Evolutionary conservation across 2,888 invertebrate species (phyloP).

Genomic region (Amphimallon solstitiale): DNA sequence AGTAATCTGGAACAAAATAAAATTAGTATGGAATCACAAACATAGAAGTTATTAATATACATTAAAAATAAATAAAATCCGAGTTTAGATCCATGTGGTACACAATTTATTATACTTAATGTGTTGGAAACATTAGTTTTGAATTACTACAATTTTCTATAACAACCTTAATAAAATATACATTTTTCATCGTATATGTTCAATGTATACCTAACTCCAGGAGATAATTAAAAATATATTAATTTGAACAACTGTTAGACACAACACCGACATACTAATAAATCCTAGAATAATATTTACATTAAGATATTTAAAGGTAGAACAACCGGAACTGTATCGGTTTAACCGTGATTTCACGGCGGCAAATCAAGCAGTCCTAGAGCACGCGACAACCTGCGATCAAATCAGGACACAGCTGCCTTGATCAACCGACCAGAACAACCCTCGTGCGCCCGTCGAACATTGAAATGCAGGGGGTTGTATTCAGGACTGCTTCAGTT

Average conservation of each 20-base stretch:
- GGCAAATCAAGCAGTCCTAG: slow-evolving; percentile 44
- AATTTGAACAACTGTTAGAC: neutral
- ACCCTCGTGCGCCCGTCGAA: slow-evolving; percentile 53
- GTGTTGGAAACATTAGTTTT: too few species aligned
- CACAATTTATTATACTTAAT: too few species aligned
- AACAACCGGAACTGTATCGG: slow-evolving; percentile 47
- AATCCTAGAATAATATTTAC: slow-evolving; percentile 41
- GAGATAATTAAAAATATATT: neutral
- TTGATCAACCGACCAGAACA: slow-evolving; percentile 63
- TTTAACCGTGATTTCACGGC: slow-evolving; percentile 51
- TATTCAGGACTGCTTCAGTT: slow-evolving; percentile 31
- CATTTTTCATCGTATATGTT: too few species aligned
- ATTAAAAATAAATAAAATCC: too few species aligned
- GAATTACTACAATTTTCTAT: too few species aligned
- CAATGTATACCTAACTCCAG: neutral
- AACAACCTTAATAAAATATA: too few species aligned
- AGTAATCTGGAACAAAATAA: too few species aligned
- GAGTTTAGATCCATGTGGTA: too few species aligned
- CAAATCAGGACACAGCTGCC: slow-evolving; percentile 63
- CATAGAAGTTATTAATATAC: too few species aligned
- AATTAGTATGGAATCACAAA: too few species aligned
- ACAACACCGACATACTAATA: neutral
- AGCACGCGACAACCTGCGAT: slow-evolving; percentile 55
- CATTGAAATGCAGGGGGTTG: slow-evolving; percentile 40
- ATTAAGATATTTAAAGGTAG: slow-evolving; percentile 42